These are phyloP conservation scores for Gymnobelideus leadbeateri DNA, from an alignment of 2,113 vertebrate genomes.

Conservation along the genomic window DNA sequence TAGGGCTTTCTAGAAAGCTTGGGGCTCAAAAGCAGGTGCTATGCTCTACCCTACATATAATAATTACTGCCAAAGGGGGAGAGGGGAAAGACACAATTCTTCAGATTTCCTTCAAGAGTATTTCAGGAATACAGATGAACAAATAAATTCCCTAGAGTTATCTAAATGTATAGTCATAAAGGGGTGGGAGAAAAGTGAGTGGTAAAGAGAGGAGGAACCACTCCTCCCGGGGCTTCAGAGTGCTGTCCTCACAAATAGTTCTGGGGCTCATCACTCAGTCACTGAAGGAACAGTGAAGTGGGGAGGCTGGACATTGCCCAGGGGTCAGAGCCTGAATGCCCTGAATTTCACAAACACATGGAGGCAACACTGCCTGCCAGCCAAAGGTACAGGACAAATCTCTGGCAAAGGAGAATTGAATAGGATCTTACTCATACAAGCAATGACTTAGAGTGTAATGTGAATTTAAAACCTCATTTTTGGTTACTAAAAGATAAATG, in stretches of 20 bases:
- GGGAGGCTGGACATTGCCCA: constrained; percentile 33
- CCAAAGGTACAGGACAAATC: constrained; percentile 68
- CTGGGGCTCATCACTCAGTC: neutral
- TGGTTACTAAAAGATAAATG: constrained; percentile 70
- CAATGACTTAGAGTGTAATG: constrained; percentile 67
- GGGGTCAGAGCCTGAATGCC: constrained; percentile 57
- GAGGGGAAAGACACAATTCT: neutral
- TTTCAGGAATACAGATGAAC: neutral
- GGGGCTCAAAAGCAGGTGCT: too few relatives aligned
- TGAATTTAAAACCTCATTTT: constrained; percentile 68
- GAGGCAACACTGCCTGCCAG: constrained; percentile 67
- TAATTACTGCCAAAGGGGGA: too few relatives aligned
- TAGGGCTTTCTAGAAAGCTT: neutral
- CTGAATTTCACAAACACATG: constrained; percentile 64
- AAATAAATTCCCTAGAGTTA: neutral
- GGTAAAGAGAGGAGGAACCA: neutral
- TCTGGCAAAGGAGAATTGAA: constrained; percentile 66
- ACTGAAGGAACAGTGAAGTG: constrained; percentile 3
- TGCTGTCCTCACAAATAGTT: neutral
- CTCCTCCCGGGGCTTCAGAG: neutral
- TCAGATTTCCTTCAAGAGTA: neutral
- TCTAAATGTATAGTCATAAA: neutral
- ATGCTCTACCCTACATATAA: neutral
- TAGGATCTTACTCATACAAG: constrained; percentile 68
- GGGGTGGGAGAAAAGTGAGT: neutral